Percentiles rank a stretch among this genome's conserved stretches.
phyloP scores from a whole-genome alignment of 2,113 vertebrate species.

The Sinocyclocheilus maitianheensis region DNA sequence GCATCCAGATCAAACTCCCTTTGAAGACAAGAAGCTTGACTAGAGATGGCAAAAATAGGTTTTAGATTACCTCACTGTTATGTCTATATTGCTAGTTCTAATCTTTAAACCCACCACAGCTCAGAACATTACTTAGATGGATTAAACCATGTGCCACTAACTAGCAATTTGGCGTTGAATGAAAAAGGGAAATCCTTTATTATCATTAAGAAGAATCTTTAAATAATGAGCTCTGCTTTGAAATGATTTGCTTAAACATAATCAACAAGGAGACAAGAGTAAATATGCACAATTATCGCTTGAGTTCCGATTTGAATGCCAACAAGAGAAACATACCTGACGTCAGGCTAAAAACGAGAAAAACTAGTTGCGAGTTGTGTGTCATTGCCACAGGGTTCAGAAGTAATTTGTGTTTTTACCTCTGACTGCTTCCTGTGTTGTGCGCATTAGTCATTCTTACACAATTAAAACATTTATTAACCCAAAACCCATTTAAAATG shows the following conservation, averaged over 20 bases:
- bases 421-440: not conserved
- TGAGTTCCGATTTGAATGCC: not conserved
- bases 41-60: conserved; percentile 1
- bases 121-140: not conserved
- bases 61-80: not conserved
- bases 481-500: not conserved
- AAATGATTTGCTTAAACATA: conserved; percentile 10
- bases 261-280: not conserved
- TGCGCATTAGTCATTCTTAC: not conserved
- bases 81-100: not conserved
- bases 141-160: not conserved
- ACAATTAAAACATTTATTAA: not conserved
- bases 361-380: conserved; percentile 22
- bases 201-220: not conserved
- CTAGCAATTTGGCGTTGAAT: not conserved
- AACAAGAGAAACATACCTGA: not conserved
- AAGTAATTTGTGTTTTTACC: not conserved
- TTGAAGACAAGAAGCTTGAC: not conserved
- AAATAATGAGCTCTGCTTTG: not conserved
- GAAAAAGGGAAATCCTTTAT: not conserved
- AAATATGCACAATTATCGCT: conserved; percentile 8
- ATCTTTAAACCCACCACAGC: not conserved
- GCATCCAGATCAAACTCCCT: not conserved
- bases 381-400: not conserved
- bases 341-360: conserved; percentile 24